A percentile compares a stretch with the other conserved stretches of the same genome.
Conservation (phyloP, 2,888 invertebrate genomes). For the Eupithecia subumbrata region DNA sequence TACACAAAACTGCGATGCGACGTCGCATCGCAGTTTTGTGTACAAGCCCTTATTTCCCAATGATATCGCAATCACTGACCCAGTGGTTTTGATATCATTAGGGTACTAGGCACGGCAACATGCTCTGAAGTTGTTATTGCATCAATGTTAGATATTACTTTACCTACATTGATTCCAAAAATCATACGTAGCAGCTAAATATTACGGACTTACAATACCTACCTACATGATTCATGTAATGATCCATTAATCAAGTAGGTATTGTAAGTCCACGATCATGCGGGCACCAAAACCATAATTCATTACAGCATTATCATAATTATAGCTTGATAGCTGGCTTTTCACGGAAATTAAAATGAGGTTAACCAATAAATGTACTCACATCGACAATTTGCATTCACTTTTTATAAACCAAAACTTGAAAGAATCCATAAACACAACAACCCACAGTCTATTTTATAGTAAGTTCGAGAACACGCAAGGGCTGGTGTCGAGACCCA, state of each 20-base stretch:
- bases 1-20: too few relatives aligned
- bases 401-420: conserved; percentile 12
- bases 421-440: conserved; percentile 8
- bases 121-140: not conserved
- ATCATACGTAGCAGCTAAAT: not conserved
- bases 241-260: not conserved
- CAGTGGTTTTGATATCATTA: too few relatives aligned
- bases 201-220: too few relatives aligned
- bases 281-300: conserved; percentile 2
- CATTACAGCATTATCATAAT: not conserved
- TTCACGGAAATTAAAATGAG: conserved; percentile 12
- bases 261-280: not conserved
- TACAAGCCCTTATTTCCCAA: not conserved
- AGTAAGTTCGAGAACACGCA: conserved; percentile 22
- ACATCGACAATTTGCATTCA: conserved; percentile 15
- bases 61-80: not conserved
- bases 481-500: conserved; percentile 7
- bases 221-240: too few relatives aligned
- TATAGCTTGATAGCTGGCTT: not conserved
- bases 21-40: too few relatives aligned
- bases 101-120: not conserved
- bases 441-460: not conserved
- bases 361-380: conserved; percentile 14
- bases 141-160: not conserved
- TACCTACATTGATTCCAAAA: not conserved